Conservation (phyloP, 2,888 invertebrate genomes). For the Cyclophora punctaria region DNA sequence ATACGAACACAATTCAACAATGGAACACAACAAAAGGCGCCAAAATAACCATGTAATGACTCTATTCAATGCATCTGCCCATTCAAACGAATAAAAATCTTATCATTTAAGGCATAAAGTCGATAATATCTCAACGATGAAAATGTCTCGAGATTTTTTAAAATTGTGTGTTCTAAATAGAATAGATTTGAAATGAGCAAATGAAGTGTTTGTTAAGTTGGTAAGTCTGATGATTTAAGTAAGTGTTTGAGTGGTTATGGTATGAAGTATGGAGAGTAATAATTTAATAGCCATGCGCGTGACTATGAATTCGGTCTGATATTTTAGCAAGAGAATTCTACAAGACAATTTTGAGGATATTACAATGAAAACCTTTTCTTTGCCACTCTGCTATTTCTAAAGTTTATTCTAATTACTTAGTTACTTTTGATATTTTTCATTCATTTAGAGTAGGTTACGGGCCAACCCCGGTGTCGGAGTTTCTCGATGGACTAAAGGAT, state of each 20-base stretch:
- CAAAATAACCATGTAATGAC: constrained; percentile 69
- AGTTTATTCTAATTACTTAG: no score
- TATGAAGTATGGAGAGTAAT: background rate
- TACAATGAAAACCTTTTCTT: background rate
- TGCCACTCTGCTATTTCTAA: background rate
- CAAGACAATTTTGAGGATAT: background rate
- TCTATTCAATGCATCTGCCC: constrained; percentile 47
- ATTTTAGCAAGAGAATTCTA: no score
- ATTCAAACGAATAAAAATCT: background rate
- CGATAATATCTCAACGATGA: no score
- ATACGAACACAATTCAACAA: constrained; percentile 48
- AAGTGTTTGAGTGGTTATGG: background rate
- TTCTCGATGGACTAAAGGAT: no score
- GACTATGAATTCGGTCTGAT: no score
- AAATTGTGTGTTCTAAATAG: constrained; percentile 12
- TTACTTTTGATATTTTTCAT: no score
- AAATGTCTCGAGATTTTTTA: constrained; percentile 1
- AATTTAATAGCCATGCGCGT: no score
- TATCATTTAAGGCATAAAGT: background rate
- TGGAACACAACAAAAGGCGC: constrained; percentile 43
- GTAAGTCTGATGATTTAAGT: no score
- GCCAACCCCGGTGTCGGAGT: no score
- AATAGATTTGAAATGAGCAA: constrained; percentile 25
- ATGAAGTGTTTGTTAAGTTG: background rate
- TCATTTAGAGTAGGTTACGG: no score